Evolutionary conservation across 2,797 vertebrate species (phyloP).

Genomic region (Acrossocheilus fasciatus): DNA sequence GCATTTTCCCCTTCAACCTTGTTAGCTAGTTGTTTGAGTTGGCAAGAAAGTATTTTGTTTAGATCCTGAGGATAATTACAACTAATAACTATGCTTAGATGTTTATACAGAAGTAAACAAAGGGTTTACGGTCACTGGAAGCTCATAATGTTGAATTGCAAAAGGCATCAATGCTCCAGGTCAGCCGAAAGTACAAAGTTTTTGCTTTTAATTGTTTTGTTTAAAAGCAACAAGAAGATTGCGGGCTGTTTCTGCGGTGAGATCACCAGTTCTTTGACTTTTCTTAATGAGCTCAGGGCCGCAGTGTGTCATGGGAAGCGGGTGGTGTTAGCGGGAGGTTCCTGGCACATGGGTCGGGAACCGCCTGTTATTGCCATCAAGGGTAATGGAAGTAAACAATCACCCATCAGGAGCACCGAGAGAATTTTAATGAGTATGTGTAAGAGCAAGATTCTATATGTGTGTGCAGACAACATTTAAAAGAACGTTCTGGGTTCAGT

Average conservation of each 20-base stretch:
- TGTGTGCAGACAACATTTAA: background rate
- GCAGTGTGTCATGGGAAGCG: slow-evolving; percentile 21
- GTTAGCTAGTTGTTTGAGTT: background rate
- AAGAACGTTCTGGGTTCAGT: background rate
- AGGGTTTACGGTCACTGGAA: slow-evolving; percentile 10
- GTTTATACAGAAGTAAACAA: slow-evolving; percentile 10
- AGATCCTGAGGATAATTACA: background rate
- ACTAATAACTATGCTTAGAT: slow-evolving; percentile 4
- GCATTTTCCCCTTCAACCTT: background rate
- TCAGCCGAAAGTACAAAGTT: background rate
- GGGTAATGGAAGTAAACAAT: slow-evolving; percentile 42
- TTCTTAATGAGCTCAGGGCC: slow-evolving; percentile 6
- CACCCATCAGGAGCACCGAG: background rate
- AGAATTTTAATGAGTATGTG: slow-evolving; percentile 31
- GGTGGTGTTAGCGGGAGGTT: slow-evolving; percentile 34
- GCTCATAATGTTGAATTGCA: background rate
- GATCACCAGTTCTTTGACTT: slow-evolving; percentile 30
- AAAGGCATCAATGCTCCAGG: background rate
- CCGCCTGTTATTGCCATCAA: slow-evolving; percentile 39
- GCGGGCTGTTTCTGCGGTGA: slow-evolving; percentile 1
- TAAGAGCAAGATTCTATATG: background rate
- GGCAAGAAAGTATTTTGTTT: slow-evolving; percentile 12
- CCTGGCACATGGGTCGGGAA: slow-evolving; percentile 13
- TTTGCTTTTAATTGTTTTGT: background rate
- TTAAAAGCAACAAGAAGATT: background rate